Evolutionary conservation across 2,113 vertebrate species (phyloP).

Genomic region (Antechinus flavipes): DNA sequence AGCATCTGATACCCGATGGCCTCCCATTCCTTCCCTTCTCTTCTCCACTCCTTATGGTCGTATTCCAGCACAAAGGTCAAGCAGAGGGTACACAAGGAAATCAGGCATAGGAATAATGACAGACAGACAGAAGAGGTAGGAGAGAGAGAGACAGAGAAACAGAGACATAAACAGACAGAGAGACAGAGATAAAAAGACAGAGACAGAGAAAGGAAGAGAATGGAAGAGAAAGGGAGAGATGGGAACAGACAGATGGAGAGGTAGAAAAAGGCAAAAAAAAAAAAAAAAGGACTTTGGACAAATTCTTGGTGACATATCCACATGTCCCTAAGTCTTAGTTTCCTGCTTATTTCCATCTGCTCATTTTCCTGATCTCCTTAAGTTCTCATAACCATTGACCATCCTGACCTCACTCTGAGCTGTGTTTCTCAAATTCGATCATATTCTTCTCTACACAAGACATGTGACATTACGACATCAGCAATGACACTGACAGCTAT

Average conservation of each 20-base stretch:
- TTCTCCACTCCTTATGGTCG: constrained; percentile 59
- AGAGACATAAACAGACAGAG: neutral
- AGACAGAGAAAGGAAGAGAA: too few species aligned
- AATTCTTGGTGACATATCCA: neutral
- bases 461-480: neutral
- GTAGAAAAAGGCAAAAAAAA: neutral
- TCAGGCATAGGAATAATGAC: neutral
- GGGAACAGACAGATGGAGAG: neutral
- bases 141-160: neutral
- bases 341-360: neutral
- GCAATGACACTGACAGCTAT: neutral
- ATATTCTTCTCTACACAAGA: too few species aligned
- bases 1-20: neutral
- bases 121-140: neutral
- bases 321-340: neutral
- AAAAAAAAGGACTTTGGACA: neutral
- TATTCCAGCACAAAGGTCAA: constrained; percentile 83
- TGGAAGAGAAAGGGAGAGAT: too few species aligned
- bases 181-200: too few species aligned
- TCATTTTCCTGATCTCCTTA: neutral
- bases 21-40: neutral
- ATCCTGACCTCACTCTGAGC: neutral
- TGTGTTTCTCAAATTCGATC: neutral
- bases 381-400: neutral
- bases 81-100: constrained; percentile 72